Base-by-base conservation (phyloP, 2,797 vertebrate genomes). In the Heliangelus exortis region DNA sequence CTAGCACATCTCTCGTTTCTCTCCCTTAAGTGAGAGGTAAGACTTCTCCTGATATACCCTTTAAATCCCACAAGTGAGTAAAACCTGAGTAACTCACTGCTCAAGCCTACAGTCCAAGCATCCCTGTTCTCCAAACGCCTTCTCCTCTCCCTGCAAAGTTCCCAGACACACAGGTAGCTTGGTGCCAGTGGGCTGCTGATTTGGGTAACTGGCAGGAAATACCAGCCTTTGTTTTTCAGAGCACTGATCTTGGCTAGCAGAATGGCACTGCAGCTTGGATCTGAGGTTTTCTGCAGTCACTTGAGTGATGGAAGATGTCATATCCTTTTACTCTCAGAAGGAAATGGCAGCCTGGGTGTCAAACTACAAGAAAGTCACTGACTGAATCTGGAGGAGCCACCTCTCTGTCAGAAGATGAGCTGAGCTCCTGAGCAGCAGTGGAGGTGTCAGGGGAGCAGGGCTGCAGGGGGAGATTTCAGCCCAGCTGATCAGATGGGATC, bases 181-280 rank as follows among this genome's bases (percentile, higher is more conserved):
- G 69, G 65, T 92, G 80, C 85, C 82, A 90, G 77, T 82, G 39
- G 15, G 89, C 92, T 87, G 47, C 91, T 87, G 87, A 85, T 91
- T 84, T 73, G 90, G 76, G 39, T 92, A 96, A 95, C 83, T 90
- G 94, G 91, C 88, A 96, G 90, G 86, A 91, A 95, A 84, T 72
- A 91, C 50, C 89, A 93, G 78, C 93, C 86, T 96, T 96, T 93
- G 79, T 92, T 94, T 94, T 91, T 94, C 86, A 92, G 78, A 93
- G 87, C 83, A 69, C 84, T 90, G 94, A 93, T 78, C 84, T 91
- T 93, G 89, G 62, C 86, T 79, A 59, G 33, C 95, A 86, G 96
- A 89, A 95, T 75, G 75, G 87, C 87, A 87, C 22, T 71, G 48
- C 83, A 79, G 79, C 82, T 91, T 96, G 93, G 76, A 96, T 94